These are phyloP conservation scores for Pseudochromis fuscus DNA, from an alignment of 2,797 vertebrate species.

Conservation along the genomic window DNA sequence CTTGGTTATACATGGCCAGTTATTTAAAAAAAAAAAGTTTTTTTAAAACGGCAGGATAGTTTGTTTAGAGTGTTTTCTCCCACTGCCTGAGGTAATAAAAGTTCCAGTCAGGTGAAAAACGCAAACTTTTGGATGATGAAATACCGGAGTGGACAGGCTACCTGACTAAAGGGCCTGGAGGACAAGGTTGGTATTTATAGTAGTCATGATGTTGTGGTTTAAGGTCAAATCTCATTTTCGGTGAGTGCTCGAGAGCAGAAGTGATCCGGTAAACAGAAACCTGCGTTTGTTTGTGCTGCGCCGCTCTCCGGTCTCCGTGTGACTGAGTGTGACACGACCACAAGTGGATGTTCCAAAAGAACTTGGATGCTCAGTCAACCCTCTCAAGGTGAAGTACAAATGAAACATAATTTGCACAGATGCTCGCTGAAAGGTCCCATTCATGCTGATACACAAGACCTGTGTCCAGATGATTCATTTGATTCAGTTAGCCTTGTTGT, in stretches of 20 bases:
- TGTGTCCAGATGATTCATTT: constrained; percentile 60
- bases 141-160: constrained; percentile 31
- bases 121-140: constrained; percentile 38
- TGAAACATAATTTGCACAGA: constrained; percentile 34
- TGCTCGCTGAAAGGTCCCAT: constrained; percentile 44
- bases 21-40: no score
- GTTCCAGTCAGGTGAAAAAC: constrained; percentile 48
- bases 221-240: constrained; percentile 45
- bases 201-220: constrained; percentile 21
- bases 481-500: constrained; percentile 53
- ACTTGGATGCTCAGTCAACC: constrained; percentile 36
- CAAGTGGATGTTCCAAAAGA: constrained; percentile 14
- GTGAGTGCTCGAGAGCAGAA: constrained; percentile 13
- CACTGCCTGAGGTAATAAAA: constrained; percentile 21
- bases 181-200: constrained; percentile 44
- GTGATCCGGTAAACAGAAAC: constrained; percentile 4
- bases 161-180: constrained; percentile 29
- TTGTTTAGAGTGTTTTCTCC: constrained; percentile 2
- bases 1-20: no score
- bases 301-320: not conserved
- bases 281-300: not conserved
- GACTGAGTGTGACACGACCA: constrained; percentile 3
- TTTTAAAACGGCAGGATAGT: constrained; percentile 1
- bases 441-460: constrained; percentile 17
- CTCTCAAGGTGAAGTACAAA: constrained; percentile 51